Evolutionary conservation across 2,797 vertebrate genomes (phyloP).

Genomic region (Buceros bicornis): DNA sequence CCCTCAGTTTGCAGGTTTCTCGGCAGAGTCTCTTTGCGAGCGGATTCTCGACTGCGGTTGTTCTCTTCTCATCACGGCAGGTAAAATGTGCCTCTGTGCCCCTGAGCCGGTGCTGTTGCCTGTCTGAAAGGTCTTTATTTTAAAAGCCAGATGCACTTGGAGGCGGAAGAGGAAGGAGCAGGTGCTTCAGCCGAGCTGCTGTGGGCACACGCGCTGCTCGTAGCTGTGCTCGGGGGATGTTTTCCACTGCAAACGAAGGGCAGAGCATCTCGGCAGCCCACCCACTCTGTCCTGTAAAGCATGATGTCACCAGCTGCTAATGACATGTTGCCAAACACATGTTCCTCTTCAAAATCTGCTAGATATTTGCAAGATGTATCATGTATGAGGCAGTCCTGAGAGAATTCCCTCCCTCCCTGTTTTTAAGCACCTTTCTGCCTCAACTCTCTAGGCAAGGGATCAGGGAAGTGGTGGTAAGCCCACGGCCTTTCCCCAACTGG

Average conservation of each 20-base stretch:
- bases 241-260: background rate
- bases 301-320: conserved; percentile 38
- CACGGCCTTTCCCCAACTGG: background rate
- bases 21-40: conserved; percentile 94
- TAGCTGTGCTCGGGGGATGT: background rate
- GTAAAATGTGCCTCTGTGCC: conserved; percentile 74
- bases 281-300: conserved; percentile 9
- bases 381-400: background rate
- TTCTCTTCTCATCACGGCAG: conserved; percentile 92
- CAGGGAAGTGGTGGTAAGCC: background rate
- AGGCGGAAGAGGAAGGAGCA: background rate
- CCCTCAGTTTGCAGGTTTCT: conserved; percentile 96
- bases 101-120: background rate
- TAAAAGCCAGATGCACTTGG: background rate
- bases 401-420: background rate
- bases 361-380: conserved; percentile 12
- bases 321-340: background rate
- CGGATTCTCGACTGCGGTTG: conserved; percentile 92
- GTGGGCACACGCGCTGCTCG: accelerated
- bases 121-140: background rate
- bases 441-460: background rate
- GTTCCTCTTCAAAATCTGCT: background rate
- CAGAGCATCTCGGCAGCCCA: background rate
- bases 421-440: background rate
- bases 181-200: background rate